These are phyloP conservation scores for Aythya baeri DNA, from an alignment of 2,113 vertebrate genomes.

Conservation along the genomic window DNA sequence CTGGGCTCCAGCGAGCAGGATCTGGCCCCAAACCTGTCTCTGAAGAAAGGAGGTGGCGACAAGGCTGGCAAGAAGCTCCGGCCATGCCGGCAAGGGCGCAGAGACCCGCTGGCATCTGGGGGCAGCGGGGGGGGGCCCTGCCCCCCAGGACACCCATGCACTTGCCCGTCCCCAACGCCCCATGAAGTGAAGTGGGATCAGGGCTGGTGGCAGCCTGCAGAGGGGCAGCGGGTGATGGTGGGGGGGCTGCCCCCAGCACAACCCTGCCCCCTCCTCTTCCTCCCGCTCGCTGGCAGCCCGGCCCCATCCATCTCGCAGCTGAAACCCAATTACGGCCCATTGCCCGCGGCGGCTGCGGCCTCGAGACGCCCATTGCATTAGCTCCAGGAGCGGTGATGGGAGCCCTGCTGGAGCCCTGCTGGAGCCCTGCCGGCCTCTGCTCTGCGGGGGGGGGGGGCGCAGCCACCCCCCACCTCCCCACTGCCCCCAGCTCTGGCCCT, in stretches of 20 bases:
- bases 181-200: rapidly evolving
- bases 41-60: background rate
- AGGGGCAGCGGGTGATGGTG: background rate
- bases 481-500: too few species aligned
- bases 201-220: background rate
- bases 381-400: background rate
- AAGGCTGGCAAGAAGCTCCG: background rate
- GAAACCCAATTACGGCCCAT: constrained; percentile 24
- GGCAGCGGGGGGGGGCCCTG: rapidly evolving
- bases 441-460: too few species aligned
- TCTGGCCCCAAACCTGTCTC: background rate
- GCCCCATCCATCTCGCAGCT: constrained; percentile 3
- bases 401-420: too few species aligned
- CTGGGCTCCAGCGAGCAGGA: background rate
- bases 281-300: background rate
- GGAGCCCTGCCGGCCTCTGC: too few species aligned
- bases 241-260: background rate
- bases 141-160: background rate
- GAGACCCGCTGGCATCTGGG: background rate
- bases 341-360: background rate
- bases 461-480: background rate
- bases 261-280: background rate
- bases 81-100: too few species aligned
- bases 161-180: background rate
- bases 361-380: constrained; percentile 7